Evolutionary conservation across 2,888 invertebrate genomes (phyloP).

Genomic region (Polydrusus cervinus): DNA sequence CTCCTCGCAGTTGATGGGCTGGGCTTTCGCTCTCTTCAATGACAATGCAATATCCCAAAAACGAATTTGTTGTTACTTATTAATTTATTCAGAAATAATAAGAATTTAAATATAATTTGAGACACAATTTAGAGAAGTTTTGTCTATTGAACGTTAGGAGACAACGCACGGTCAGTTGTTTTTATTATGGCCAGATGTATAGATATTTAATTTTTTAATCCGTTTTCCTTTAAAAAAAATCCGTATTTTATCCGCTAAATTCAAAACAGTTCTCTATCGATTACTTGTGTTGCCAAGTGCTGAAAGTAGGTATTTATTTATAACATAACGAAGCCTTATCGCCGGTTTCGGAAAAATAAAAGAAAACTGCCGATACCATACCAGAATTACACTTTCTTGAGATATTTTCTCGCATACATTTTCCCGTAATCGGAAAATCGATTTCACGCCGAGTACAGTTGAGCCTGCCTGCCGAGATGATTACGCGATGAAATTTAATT

Average conservation of each 20-base stretch:
- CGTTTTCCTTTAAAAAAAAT: neutral
- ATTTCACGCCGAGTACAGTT: conserved; percentile 20
- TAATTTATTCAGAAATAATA: too few species aligned
- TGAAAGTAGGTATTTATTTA: neutral
- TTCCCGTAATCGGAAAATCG: conserved; percentile 26
- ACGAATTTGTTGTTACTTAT: too few species aligned
- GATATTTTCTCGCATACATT: conserved; percentile 14
- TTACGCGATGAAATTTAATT: conserved; percentile 23
- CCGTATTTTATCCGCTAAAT: neutral
- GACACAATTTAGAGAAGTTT: too few species aligned
- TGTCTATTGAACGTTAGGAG: too few species aligned
- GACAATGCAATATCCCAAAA: too few species aligned
- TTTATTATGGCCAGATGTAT: too few species aligned
- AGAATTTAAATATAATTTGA: too few species aligned
- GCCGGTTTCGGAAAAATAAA: conserved; percentile 2
- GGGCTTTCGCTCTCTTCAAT: too few species aligned
- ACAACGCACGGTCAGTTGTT: too few species aligned
- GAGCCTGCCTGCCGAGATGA: conserved; percentile 24
- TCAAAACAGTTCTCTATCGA: neutral
- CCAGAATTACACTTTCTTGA: conserved; percentile 4
- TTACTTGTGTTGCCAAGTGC: conserved; percentile 4
- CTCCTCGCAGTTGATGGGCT: too few species aligned
- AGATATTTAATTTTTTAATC: too few species aligned
- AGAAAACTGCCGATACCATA: neutral
- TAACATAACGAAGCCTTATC: neutral